Evolutionary conservation across 1,140 invertebrate genomes (phyloP), one percentile per base, ranked within the genome.

Genomic region (Drosophila azteca): DNA sequence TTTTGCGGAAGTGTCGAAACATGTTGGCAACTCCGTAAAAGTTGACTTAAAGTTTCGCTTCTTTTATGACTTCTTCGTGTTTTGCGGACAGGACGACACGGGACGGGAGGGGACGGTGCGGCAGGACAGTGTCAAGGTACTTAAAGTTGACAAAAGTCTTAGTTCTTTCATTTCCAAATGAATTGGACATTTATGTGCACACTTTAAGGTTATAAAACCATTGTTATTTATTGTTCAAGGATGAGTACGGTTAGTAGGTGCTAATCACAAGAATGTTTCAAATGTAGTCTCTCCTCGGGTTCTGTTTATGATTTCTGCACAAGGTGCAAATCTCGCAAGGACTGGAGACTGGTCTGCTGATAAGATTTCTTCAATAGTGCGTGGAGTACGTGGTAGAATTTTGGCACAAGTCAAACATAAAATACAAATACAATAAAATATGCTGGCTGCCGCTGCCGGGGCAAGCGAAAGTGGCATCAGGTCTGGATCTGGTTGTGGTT

Each of bases 1-100:
- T 81, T 61, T 71, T 65, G 77, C 80, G 88, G 87, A 90, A 87
- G 77, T 71, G 82, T 78, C 79, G 80, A 74, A 81, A 82, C 79
- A 80, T 85, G 82, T 81, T 71, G 65, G 78, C 70, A 78, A 69
- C 77, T 81, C 79, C 35, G 59, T 81, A 85, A 84, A 85, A 73
- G 71, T 69, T 80, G 81, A 48, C 70, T 84, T 84, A 77, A 81
- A 84, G 72, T 77, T 80, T 35, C n/a, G 61, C 46, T 20, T 73
- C 52, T 79, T 84, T 80, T 84, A 80, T 79, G 80, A 76, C 71
- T 83, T 51, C 62, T 53, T 54, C 46, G 29, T 53, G 45, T 45
- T 57, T 22, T 46, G 51, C 41, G 51, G 58, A 15, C 4, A 26
- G 24, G 24, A 26, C 24, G 4, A 24, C 24, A 26, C 17, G 17